Evolutionary conservation across 2,888 invertebrate species (phyloP).

Genomic region (Apamea anceps): DNA sequence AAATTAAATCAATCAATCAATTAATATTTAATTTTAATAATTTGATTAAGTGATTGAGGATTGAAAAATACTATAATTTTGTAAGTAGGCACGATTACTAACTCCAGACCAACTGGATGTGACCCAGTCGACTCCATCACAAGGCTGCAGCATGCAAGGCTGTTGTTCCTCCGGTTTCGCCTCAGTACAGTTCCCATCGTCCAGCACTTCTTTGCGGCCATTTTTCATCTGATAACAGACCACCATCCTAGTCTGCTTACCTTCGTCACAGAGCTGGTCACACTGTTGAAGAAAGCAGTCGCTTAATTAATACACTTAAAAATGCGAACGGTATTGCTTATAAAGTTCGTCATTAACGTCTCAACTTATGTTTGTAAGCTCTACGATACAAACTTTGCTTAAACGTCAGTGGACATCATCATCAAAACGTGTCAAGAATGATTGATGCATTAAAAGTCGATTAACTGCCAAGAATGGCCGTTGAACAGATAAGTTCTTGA

Average conservation of each 20-base stretch:
- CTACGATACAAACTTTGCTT: not conserved
- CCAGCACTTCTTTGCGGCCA: constrained; percentile 92
- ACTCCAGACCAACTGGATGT: constrained; percentile 97
- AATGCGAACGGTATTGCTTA: not conserved
- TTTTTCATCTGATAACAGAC: constrained; percentile 93
- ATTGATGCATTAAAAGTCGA: not conserved
- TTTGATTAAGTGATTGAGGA: not conserved
- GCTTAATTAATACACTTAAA: not conserved
- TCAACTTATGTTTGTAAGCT: not conserved
- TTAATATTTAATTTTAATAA: too few relatives aligned
- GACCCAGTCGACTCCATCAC: constrained; percentile 98
- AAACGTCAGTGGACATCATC: not conserved
- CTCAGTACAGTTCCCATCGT: constrained; percentile 91
- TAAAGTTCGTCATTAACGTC: not conserved
- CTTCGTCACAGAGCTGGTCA: constrained; percentile 97
- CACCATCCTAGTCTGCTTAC: constrained; percentile 94
- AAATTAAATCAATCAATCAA: too few relatives aligned
- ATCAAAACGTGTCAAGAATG: not conserved
- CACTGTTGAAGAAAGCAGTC: constrained; percentile 90
- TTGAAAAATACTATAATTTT: not conserved
- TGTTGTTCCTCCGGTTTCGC: constrained; percentile 93
- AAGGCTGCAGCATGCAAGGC: constrained; percentile 94
- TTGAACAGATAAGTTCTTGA: not conserved
- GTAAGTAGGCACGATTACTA: constrained; percentile 70
- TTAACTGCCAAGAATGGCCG: not conserved